phyloP scores from a whole-genome alignment of 1,140 invertebrate species.

The Drosophila mayri region DNA sequence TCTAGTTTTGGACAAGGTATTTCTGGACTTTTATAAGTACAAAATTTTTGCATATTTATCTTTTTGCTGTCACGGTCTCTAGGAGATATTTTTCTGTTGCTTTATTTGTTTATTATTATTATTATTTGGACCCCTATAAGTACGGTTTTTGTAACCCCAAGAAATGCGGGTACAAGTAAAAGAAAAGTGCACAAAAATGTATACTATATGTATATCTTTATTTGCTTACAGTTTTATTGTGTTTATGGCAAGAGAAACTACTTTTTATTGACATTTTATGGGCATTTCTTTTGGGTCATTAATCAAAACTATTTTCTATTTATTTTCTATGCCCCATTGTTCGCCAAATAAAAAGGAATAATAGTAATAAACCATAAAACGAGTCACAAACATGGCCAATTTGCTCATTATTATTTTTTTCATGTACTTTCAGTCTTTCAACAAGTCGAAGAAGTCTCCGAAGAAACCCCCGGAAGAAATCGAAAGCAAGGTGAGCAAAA shows the following conservation, averaged over 20 bases:
- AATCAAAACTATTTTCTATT: constrained; percentile 25
- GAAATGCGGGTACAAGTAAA: background rate
- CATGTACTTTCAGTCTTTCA: constrained; percentile 65
- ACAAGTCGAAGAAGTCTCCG: constrained; percentile 26
- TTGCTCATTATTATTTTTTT: constrained; percentile 31
- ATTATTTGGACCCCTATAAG: constrained; percentile 9
- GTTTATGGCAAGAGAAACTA: constrained; percentile 5
- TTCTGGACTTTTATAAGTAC: background rate
- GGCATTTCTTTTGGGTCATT: constrained; percentile 14
- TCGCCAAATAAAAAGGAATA: background rate
- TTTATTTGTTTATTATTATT: background rate
- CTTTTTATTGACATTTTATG: constrained; percentile 40
- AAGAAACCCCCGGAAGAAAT: constrained; percentile 27
- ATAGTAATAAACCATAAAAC: background rate
- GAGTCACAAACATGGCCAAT: constrained; percentile 28
- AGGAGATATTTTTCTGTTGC: background rate
- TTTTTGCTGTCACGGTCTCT: background rate
- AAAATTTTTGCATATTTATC: constrained; percentile 14
- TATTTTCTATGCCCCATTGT: constrained; percentile 15
- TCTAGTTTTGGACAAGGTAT: background rate
- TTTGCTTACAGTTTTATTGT: background rate
- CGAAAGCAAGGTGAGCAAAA: constrained; percentile 56
- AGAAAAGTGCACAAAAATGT: background rate
- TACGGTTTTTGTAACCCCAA: constrained; percentile 16
- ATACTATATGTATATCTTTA: background rate